Base-by-base conservation (phyloP, 64 coral and sea anemone species). In the Hydrozoanthus tunicans region DNA sequence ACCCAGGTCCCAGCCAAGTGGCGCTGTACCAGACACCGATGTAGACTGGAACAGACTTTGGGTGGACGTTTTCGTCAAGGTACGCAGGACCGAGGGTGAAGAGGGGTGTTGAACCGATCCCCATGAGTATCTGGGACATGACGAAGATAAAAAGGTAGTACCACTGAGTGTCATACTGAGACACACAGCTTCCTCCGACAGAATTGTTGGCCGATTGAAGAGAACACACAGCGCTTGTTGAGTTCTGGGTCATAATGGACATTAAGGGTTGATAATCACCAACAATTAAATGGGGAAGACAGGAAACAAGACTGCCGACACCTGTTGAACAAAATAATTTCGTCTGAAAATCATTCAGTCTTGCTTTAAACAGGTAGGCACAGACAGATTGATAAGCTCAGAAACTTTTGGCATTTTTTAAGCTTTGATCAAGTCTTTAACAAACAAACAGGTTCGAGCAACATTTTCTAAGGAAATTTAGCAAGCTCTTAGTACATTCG, bases 1-100 rank as follows among this genome's bases (percentile, higher is more conserved):
- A 53, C 2, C 92, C 95, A 71, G 95, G 95, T 52, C 95, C 95
- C 26, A 81, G 53, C 57, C 86, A 79, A 0, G 92, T 85, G 3
- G 80, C 77, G 3, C 82, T 79, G 15, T 81, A 96, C 66, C 85
- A 96, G 6, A 92, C 17, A 6, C 65, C 58, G 1, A 71, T 71
- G 68, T 71, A 71, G 68, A 71, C 68, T 71, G 68, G 68, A 0
- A 71, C 27, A 6, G 68, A 83, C 70, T 91, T 89, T 11, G 95
- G 95, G 6, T 94, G 82, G 1, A 93, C 81, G 77, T 96, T 96
- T 83, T 96, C 95, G 25, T 96, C 95, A 66, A 96, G 85, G 15
- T 94, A 96, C 0, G 92, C 92, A 5, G 95, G 95, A 20, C 73
- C 95, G 6, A 96, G 90, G 4, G 89, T 89, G 81, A 89, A 96